These are phyloP conservation scores for Elgaria multicarinata DNA, from an alignment of 2,113 vertebrate genomes.

Conservation along the genomic window DNA sequence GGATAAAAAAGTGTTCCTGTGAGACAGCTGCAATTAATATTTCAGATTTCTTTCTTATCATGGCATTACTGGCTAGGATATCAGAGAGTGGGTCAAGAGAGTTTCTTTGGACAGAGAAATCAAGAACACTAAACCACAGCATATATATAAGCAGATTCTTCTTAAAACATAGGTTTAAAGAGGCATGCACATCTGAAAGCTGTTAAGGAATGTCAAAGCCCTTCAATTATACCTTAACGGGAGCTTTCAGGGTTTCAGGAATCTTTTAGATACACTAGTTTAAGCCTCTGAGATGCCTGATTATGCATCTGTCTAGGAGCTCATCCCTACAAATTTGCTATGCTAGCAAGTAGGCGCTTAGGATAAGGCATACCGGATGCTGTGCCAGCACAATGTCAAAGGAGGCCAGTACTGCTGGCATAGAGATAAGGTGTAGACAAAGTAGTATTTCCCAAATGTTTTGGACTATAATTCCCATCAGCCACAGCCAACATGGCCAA, in stretches of 20 bases:
- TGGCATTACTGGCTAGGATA: not conserved
- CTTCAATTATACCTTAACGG: not conserved
- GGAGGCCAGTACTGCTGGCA: not conserved
- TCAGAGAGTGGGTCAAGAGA: not conserved
- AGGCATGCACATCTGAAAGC: not conserved
- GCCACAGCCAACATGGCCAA: too few relatives aligned
- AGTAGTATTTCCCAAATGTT: too few relatives aligned
- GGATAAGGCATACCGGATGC: not conserved
- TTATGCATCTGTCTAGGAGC: not conserved
- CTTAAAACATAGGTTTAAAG: not conserved
- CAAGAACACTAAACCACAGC: not conserved
- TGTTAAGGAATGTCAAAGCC: not conserved
- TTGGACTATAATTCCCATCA: too few relatives aligned
- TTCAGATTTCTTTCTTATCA: not conserved
- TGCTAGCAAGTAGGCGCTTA: not conserved
- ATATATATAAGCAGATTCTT: not conserved
- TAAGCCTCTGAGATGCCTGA: not conserved
- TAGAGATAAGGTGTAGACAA: not conserved
- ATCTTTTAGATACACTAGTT: not conserved
- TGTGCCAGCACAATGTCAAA: not conserved
- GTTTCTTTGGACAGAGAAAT: not conserved
- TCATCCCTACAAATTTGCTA: slow-evolving; percentile 1
- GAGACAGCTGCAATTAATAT: not conserved
- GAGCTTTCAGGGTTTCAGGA: not conserved
- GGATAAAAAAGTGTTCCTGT: not conserved